Evolutionary conservation across 2,888 invertebrate species (phyloP), one percentile per base, ranked within the genome.

Genomic region (Trilocha varians): DNA sequence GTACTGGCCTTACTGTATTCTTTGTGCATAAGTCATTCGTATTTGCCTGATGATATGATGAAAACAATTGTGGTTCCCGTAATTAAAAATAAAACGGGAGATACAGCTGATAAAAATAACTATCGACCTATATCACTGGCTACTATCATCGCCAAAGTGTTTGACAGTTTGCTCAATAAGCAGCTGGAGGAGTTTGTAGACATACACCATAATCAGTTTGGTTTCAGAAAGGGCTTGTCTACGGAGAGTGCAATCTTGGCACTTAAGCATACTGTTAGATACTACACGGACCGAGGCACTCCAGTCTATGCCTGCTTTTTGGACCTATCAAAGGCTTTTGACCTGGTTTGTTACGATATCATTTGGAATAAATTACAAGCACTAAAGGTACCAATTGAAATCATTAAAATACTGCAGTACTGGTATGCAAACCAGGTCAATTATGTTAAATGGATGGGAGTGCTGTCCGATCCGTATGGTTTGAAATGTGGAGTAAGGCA

Each of bases 401-500:
- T 41, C 3, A 16, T 37, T n/a, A 13, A 16, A 3, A n/a, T 37
- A 5, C 35, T 45, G 16, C 37, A 43, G 25, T 46, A 37, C 8
- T 18, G 18, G 18, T 18, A 18, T 8, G 8, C 5, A 4, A 18
- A 18, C 18, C 18, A 18, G 18, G 32, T 49, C 48, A 50, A 52
- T 34, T 14, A 16, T 11, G 52, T 51, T 13, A 39, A 48, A 9
- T 51, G 52, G 55, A 43, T 15, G 3, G 39, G 39, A 2, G 11
- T 36, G 2, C 16, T 51, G 52, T 37, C 53, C 52, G 48, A 55
- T 53, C 6, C 49, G 53, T 3, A 16, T 50, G 32, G 48, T 44
- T 2, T 58, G 55, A 2, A 55, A 53, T 3, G 36, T 32, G 52
- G 53, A 17, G 51, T 53, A 38, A 52, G 52, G 39, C 53, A 53